Evolutionary conservation across 2,113 vertebrate species (phyloP), one percentile per base, ranked within the genome.

Genomic region (Oxyruncus cristatus): DNA sequence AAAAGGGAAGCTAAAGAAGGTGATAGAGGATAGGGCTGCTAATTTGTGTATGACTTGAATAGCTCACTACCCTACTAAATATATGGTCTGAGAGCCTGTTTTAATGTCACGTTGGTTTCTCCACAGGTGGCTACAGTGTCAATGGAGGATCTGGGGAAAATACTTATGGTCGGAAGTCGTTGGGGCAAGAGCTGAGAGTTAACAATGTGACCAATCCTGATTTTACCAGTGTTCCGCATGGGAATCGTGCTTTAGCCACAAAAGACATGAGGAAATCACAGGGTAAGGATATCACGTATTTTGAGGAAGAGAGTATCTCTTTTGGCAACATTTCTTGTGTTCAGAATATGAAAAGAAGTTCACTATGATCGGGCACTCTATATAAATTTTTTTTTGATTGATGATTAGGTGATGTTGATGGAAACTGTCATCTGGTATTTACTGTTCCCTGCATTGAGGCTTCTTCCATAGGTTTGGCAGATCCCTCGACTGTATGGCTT

Each of bases 241-340:
- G 99, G 98, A 99, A 98, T 98, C 99, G 99, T 99, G 99, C 99
- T 97, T 99, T 99, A 99, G 98, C 99, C 99, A 98, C 99, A 98
- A 99, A 99, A 99, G 99, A 99, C 98, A 99, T 99, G 99, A 99
- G 99, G 99, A 99, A 99, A 99, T 99, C 99, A 98, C 99, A 99
- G 98, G 99, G 99, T 99, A 98, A 98, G 98, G 58, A 53, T 67
- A 27, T 20, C 1, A 5, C 39, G 15, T 9, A 4, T 26, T 35
- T 59, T 32, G 24, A 74, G 62, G 47, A 77, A 37, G 50, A 35
- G 13, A 23, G 1, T 12, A 11, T 61, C 12, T 79, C 24, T 83
- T 55, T 37, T 67, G 23, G 37, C 49, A 84, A 2, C 23, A 2
- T 88, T 12, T 42, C 9, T 66, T 26, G 8, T 68, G 30, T 70